Evolutionary conservation across 2,797 vertebrate genomes (phyloP).

Genomic region (Coendou prehensilis): DNA sequence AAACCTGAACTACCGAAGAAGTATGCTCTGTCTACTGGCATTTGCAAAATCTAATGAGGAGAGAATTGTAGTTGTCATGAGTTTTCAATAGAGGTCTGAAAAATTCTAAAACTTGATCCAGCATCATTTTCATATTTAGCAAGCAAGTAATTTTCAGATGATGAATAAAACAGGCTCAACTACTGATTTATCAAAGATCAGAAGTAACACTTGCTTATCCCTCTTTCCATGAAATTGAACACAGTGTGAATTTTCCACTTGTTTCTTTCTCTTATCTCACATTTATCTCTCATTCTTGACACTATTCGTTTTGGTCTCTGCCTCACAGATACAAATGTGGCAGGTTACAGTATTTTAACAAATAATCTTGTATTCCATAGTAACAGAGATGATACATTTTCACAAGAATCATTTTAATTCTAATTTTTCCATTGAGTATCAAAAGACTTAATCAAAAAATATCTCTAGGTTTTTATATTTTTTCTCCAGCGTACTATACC

Average conservation of each 20-base stretch:
- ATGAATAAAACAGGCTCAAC: not conserved
- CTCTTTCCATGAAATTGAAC: not conserved
- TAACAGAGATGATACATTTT: not conserved
- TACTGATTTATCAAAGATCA: not conserved
- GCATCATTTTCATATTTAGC: not conserved
- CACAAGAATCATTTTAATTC: not conserved
- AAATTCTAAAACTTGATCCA: slow-evolving; percentile 16
- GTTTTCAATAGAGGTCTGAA: slow-evolving; percentile 48
- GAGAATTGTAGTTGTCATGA: not conserved
- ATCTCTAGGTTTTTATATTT: not conserved
- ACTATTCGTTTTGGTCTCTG: not conserved
- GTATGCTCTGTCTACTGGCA: not conserved
- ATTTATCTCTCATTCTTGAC: not conserved
- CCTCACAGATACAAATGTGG: not conserved
- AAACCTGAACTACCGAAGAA: not conserved
- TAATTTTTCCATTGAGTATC: not conserved
- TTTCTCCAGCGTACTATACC: slow-evolving; percentile 1
- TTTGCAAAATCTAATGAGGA: slow-evolving; percentile 40
- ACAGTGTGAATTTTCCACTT: not conserved
- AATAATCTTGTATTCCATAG: not conserved
- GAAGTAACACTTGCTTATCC: not conserved
- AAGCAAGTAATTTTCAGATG: not conserved
- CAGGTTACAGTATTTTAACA: not conserved
- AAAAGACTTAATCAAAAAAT: not conserved
- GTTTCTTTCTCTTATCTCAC: slow-evolving; percentile 17